phyloP scores from a whole-genome alignment of 2,888 invertebrate species.

The Plebejus melissa region DNA sequence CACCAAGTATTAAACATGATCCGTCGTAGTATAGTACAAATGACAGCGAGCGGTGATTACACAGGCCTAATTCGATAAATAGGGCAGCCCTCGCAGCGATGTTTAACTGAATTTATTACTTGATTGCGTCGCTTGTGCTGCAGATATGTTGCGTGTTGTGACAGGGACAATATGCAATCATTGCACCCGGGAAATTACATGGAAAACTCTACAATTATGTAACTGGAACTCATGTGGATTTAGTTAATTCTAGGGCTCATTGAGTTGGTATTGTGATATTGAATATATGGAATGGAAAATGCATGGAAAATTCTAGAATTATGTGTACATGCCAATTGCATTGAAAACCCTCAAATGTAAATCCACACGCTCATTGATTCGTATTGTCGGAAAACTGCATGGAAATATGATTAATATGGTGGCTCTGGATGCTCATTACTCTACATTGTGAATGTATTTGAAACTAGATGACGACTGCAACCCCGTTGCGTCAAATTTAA shows the following conservation, averaged over 20 bases:
- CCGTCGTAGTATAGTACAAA: constrained; percentile 38
- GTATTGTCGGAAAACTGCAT: no score
- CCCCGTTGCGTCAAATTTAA: no score
- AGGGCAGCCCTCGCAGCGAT: constrained; percentile 44
- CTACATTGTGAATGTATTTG: no score
- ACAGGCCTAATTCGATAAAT: constrained; percentile 68
- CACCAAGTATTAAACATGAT: not conserved
- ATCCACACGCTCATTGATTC: no score
- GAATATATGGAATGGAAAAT: no score
- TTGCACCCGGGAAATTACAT: constrained; percentile 7
- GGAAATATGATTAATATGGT: no score
- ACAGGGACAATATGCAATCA: constrained; percentile 29
- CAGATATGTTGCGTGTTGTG: constrained; percentile 36
- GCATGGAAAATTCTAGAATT: no score
- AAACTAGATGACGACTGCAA: no score
- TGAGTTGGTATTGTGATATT: not conserved
- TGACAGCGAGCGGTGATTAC: constrained; percentile 65
- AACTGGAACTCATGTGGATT: not conserved
- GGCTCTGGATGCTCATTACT: no score
- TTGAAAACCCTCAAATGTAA: no score
- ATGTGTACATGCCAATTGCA: no score
- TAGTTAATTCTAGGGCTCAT: not conserved
- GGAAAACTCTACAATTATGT: constrained; percentile 14
- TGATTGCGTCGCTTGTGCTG: constrained; percentile 64
- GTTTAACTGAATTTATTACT: constrained; percentile 61